phyloP scores from a whole-genome alignment of 2,888 invertebrate genomes.

The Lysandra coridon region DNA sequence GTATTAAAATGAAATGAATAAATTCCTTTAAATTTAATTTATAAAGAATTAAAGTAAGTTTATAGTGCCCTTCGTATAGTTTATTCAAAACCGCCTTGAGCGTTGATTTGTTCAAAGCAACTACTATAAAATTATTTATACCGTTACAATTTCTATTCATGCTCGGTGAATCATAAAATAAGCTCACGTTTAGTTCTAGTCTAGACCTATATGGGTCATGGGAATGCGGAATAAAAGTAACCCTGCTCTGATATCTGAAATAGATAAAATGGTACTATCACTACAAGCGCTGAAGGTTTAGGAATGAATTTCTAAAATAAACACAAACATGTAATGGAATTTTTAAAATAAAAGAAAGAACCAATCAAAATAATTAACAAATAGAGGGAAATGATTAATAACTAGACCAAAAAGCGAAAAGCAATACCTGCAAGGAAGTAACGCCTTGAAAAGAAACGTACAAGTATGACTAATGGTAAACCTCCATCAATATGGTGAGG shows the following conservation, averaged over 20 bases:
- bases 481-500: slow-evolving; percentile 15
- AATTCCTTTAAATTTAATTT: background rate
- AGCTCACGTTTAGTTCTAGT: slow-evolving; percentile 20
- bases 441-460: slow-evolving; percentile 1
- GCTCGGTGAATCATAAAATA: slow-evolving; percentile 20
- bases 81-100: background rate
- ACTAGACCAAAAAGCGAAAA: background rate
- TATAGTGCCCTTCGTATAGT: background rate
- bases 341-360: background rate
- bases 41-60: background rate
- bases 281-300: background rate
- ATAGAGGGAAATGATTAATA: background rate
- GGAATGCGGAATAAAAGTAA: slow-evolving; percentile 37
- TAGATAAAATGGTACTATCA: background rate
- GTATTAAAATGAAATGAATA: background rate
- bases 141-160: slow-evolving; percentile 16
- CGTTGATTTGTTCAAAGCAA: background rate
- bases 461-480: background rate
- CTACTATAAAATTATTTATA: slow-evolving; percentile 5
- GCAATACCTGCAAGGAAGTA: background rate
- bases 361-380: background rate
- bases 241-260: slow-evolving; percentile 31
- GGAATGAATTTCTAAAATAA: background rate
- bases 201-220: slow-evolving; percentile 41
- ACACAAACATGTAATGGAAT: background rate